Conservation (phyloP, 2,888 invertebrate genomes). For the Nomada ruficornis region DNA sequence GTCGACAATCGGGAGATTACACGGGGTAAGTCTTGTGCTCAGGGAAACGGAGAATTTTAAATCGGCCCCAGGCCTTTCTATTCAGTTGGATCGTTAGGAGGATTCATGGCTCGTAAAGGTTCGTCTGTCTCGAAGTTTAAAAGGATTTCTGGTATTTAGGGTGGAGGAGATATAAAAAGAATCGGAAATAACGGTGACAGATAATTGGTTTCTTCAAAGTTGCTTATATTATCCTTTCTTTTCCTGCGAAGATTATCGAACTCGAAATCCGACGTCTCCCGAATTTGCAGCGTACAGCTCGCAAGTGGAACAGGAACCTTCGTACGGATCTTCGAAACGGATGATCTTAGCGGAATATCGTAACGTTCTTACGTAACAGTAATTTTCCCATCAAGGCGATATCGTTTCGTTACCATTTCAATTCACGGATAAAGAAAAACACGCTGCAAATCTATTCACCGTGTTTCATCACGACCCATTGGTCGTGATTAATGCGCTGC, state of each 20-base stretch:
- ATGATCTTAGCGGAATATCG: too few species aligned
- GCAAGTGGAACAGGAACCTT: neutral
- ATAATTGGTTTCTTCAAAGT: neutral
- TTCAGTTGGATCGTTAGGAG: neutral
- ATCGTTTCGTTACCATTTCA: neutral
- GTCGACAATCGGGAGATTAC: constrained; percentile 27
- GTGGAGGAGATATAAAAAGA: neutral
- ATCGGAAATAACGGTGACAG: neutral
- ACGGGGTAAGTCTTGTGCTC: neutral
- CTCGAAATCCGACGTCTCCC: neutral
- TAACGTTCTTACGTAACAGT: constrained; percentile 1
- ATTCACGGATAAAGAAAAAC: constrained; percentile 38
- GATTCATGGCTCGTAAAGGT: neutral
- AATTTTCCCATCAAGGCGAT: neutral
- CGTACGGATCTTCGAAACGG: neutral
- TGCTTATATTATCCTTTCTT: neutral
- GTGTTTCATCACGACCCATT: constrained; percentile 55
- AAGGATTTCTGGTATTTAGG: neutral
- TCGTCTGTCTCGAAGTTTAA: neutral
- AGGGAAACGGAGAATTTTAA: neutral
- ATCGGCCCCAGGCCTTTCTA: neutral
- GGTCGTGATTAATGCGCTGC: constrained; percentile 62
- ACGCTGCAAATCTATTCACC: constrained; percentile 39
- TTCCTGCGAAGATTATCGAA: too few species aligned
- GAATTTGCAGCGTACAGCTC: neutral